Conservation (phyloP, 2,797 vertebrate species). For the Sternarchorhynchus goeldii region DNA sequence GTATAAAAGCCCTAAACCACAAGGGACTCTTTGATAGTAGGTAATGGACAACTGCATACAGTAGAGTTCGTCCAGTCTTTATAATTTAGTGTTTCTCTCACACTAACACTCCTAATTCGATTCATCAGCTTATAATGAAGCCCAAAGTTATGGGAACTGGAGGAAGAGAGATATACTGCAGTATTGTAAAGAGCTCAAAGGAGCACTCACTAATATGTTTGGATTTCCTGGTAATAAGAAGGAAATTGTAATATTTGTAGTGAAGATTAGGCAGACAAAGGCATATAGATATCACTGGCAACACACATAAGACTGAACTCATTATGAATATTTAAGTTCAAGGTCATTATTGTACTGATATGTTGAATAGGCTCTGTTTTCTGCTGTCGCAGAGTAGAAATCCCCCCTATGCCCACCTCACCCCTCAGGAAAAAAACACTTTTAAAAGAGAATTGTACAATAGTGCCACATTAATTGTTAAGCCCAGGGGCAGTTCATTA, state of each 20-base stretch:
- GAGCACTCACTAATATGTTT: too few relatives aligned
- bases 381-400: not conserved
- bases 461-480: constrained; percentile 35
- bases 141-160: too few relatives aligned
- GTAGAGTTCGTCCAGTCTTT: too few relatives aligned
- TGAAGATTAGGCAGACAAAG: not conserved
- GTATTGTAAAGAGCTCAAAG: too few relatives aligned
- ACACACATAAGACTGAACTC: not conserved
- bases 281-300: not conserved
- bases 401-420: too few relatives aligned
- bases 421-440: not conserved
- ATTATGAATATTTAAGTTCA: not conserved
- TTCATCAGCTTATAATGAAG: too few relatives aligned
- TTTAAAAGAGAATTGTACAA: not conserved
- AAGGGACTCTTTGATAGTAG: not conserved
- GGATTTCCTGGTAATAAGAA: too few relatives aligned
- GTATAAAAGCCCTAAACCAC: not conserved
- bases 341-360: constrained; percentile 2
- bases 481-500: constrained; percentile 51
- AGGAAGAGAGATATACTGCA: too few relatives aligned
- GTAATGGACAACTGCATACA: not conserved
- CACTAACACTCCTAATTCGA: too few relatives aligned
- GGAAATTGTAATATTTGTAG: too few relatives aligned
- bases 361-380: not conserved
- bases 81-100: too few relatives aligned